Conservation (phyloP, 2,888 invertebrate species). For the Trypoxylon attenuatum region DNA sequence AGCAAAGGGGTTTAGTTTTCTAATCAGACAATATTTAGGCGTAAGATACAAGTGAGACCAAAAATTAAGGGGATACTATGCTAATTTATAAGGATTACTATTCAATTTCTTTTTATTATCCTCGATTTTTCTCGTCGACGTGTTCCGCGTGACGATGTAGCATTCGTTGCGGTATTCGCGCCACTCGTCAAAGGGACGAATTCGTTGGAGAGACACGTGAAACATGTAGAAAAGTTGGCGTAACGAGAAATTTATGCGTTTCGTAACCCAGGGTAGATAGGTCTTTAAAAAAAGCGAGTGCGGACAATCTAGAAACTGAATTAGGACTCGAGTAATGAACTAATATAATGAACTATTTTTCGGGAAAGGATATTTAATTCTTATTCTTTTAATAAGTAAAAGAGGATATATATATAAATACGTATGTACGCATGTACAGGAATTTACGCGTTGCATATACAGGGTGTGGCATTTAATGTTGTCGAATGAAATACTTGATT, state of each 20-base stretch:
- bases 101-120: constrained; percentile 53
- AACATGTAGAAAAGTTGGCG: too few species aligned
- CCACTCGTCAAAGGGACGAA: constrained; percentile 25
- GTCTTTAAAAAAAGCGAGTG: constrained; percentile 15
- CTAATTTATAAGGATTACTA: constrained; percentile 54
- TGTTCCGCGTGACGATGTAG: constrained; percentile 29
- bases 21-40: constrained; percentile 72
- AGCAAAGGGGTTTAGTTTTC: constrained; percentile 51
- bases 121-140: constrained; percentile 37
- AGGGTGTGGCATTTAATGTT: constrained; percentile 3
- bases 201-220: too few species aligned
- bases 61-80: constrained; percentile 69
- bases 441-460: not conserved
- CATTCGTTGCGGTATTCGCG: constrained; percentile 39
- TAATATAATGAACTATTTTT: constrained; percentile 32
- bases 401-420: constrained; percentile 9
- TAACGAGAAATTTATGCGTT: constrained; percentile 23
- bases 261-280: constrained; percentile 19
- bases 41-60: constrained; percentile 71
- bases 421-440: constrained; percentile 31
- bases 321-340: constrained; percentile 18
- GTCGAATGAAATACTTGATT: not conserved
- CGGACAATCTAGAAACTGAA: constrained; percentile 28
- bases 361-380: constrained; percentile 18
- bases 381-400: constrained; percentile 28